phyloP scores from a whole-genome alignment of 2,797 vertebrate species.

The Benthosema pterotum region DNA sequence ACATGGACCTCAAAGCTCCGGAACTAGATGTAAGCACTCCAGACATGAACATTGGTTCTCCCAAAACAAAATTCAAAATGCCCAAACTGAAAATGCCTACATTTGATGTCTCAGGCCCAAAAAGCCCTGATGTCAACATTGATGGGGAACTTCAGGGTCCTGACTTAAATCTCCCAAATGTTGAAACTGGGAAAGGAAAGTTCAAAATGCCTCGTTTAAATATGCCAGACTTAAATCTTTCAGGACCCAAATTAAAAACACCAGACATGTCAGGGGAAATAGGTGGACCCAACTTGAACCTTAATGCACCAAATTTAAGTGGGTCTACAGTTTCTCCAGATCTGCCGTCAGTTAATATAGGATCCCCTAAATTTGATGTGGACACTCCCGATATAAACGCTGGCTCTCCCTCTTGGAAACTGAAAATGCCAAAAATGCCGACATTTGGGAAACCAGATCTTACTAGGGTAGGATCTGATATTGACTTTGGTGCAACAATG shows the following conservation, averaged over 20 bases:
- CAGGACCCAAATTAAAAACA: slow-evolving; percentile 26
- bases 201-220: slow-evolving; percentile 19
- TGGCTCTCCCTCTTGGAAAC: slow-evolving; percentile 4
- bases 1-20: slow-evolving; percentile 37
- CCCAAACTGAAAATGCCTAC: slow-evolving; percentile 57
- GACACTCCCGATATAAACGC: slow-evolving; percentile 15
- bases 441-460: slow-evolving; percentile 30
- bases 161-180: not conserved
- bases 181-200: not conserved
- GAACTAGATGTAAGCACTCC: slow-evolving; percentile 40
- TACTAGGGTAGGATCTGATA: slow-evolving; percentile 25
- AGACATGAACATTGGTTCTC: slow-evolving; percentile 52
- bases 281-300: not conserved
- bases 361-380: not conserved
- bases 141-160: slow-evolving; percentile 14
- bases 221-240: not conserved
- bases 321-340: not conserved
- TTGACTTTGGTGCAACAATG: slow-evolving; percentile 49
- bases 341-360: not conserved
- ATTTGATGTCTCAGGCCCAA: slow-evolving; percentile 19
- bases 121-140: slow-evolving; percentile 13
- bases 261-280: slow-evolving; percentile 6
- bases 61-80: slow-evolving; percentile 47
- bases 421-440: slow-evolving; percentile 25
- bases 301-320: not conserved